Evolutionary conservation across 1,140 invertebrate genomes (phyloP), one percentile per base, ranked within the genome.

Genomic region (Aethina tumida): DNA sequence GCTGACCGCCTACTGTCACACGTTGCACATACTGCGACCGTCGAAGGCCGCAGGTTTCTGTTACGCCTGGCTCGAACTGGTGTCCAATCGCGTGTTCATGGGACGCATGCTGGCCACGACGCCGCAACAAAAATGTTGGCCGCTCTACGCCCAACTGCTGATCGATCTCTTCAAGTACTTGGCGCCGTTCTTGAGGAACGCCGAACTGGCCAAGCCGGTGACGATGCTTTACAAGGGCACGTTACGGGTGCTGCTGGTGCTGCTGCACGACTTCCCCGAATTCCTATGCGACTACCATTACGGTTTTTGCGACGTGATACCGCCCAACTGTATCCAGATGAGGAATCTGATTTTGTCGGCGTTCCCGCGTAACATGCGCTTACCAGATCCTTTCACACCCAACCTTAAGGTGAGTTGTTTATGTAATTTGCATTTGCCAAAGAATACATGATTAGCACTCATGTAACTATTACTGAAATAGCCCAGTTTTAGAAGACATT

Each of bases 281-380:
- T 97, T 99, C 58, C 70, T 99, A 14, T 97, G 94, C 59, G 96
- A 99, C 56, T 99, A 97, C 61, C 93, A 99, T 60, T 98, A 97
- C 59, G 86, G 89, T n/a, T 97, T 99, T 65, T 98, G 96, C 63
- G 96, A 99, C 66, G 92, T 92, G 25, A 98, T 99, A 55, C 95
- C 96, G 43, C 87, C 94, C 1, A 99, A 99, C 61, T 99, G 96
- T 59, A 95, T 99, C 50, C 95, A 97, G 64, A 95, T 99, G 90
- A 75, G 96, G 22, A 99, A 99, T 62, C 68, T 99, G 5, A 95
- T 99, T 30, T 67, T 99, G 26, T 96, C 92, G 12, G 96, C 97
- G 5, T 99, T 97, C 55, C 96, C 97, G 8, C 71, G 94, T 21
- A 96, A 94, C 50, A 98, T 99, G 94, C 70, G 93, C 7, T 69